Conservation (phyloP, 2,113 vertebrate genomes). For the Ammodytes marinus region DNA sequence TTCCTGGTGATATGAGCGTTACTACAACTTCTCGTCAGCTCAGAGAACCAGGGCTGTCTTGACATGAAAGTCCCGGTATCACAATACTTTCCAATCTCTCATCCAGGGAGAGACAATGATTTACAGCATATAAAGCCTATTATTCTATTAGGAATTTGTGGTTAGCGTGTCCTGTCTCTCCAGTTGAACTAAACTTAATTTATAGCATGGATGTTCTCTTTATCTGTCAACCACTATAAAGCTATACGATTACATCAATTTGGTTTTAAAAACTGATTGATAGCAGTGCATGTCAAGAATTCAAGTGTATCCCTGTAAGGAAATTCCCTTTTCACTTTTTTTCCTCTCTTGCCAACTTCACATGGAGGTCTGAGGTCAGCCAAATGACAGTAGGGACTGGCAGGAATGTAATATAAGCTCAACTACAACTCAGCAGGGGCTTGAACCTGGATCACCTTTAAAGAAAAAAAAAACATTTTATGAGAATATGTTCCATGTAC, state of each 20-base stretch:
- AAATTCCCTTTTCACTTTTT: not conserved
- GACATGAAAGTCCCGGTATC: not conserved
- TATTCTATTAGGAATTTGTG: not conserved
- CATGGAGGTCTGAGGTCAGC: not conserved
- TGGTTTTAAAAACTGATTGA: slow-evolving; percentile 10
- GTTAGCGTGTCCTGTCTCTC: not conserved
- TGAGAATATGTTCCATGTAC: not conserved
- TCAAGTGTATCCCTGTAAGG: not conserved
- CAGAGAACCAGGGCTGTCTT: not conserved
- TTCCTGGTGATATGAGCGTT: slow-evolving; percentile 2
- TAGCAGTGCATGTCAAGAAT: not conserved
- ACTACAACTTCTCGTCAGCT: slow-evolving; percentile 27
- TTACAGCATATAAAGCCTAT: not conserved
- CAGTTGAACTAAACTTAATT: not conserved
- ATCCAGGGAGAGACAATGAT: not conserved
- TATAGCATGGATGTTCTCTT: not conserved
- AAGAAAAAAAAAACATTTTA: not conserved
- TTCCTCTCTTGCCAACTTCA: not conserved
- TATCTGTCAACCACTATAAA: not conserved
- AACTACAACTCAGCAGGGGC: not conserved
- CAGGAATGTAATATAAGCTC: not conserved
- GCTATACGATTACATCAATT: not conserved
- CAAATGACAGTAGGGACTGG: not conserved
- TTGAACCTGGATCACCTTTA: not conserved
- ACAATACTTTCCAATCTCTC: not conserved